Evolutionary conservation across 2,797 vertebrate genomes (phyloP).

Genomic region (Rhadinocentrus ornatus): DNA sequence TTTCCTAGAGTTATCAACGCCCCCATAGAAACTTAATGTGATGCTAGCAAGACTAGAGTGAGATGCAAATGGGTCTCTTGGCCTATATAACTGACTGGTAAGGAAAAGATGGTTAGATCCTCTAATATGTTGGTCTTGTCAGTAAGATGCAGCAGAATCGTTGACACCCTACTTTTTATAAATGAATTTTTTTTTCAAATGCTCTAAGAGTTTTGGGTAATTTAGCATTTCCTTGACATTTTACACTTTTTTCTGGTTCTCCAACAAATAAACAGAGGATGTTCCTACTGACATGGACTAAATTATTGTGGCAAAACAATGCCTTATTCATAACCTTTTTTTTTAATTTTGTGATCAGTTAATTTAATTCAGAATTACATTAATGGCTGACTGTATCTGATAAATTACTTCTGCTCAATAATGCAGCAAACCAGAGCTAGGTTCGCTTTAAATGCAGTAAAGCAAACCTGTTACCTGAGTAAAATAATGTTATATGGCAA

Average conservation of each 20-base stretch:
- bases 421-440: conserved; percentile 18
- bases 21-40: conserved; percentile 61
- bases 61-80: conserved; percentile 81
- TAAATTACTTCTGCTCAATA: conserved; percentile 19
- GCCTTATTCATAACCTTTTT: conserved; percentile 19
- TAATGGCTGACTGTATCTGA: conserved; percentile 10
- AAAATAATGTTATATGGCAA: neutral
- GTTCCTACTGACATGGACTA: neutral
- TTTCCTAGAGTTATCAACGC: conserved; percentile 45
- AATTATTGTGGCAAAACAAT: neutral
- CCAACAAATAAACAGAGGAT: conserved; percentile 13
- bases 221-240: conserved; percentile 38
- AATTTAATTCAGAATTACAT: conserved; percentile 6
- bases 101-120: conserved; percentile 67
- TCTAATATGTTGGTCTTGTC: conserved; percentile 69
- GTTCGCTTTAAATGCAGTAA: conserved; percentile 21
- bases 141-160: conserved; percentile 64
- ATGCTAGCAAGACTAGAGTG: conserved; percentile 51
- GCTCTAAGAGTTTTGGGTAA: conserved; percentile 29
- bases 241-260: conserved; percentile 9
- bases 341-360: conserved; percentile 12
- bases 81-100: conserved; percentile 74
- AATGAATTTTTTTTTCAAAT: conserved; percentile 39
- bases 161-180: conserved; percentile 55
- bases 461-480: neutral